Base-by-base conservation (phyloP, 1,140 invertebrate genomes). In the Arctopsyche grandis region DNA sequence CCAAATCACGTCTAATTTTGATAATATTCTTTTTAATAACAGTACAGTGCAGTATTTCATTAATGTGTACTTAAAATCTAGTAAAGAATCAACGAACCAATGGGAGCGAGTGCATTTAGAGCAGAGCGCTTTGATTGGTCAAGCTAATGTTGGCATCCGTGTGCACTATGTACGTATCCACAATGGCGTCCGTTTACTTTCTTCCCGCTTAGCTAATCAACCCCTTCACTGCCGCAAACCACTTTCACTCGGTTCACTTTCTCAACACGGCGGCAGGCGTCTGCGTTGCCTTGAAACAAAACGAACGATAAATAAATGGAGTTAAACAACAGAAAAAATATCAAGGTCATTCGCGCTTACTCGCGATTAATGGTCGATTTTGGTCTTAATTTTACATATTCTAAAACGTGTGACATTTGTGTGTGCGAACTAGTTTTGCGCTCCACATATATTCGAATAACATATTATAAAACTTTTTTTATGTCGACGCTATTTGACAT, bases 191-290 rank as follows among this genome's bases (percentile, higher is more conserved):
- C 69, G 44, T 9, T 74, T 16, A 63, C 74, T 76, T 63, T 76
- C 74, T 76, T 76, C 48, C 24, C 74, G 46, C 26, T 76, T 63
- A 52, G 46, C 22, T 48, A 76, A 76, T 56, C 74, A 76, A 76
- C 74, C 74, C 74, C 74, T 76, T 76, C 74, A 76, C 74, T 58
- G 24, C 74, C 21, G n/a, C 22, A 75, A n/a, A 75, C 29, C 12
- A 76, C 74, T 76, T 76, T 76, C 74, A 76, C 74, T 76, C 74
- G 24, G 43, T 74, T 76, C 52, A 48, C 74, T 76, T 76, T 76
- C 74, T 63, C 74, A 48, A 63, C 24, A 9, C 19, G 22, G 48
- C 44, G 19, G 5, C 16, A 4, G 24, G 29, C 29, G 29, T 38
- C 29, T 16, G 38, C 5, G 29, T 46, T 71, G 69, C 69, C 44